These are phyloP conservation scores for Hyla sarda DNA, from an alignment of 2,113 vertebrate genomes.

Conservation along the genomic window DNA sequence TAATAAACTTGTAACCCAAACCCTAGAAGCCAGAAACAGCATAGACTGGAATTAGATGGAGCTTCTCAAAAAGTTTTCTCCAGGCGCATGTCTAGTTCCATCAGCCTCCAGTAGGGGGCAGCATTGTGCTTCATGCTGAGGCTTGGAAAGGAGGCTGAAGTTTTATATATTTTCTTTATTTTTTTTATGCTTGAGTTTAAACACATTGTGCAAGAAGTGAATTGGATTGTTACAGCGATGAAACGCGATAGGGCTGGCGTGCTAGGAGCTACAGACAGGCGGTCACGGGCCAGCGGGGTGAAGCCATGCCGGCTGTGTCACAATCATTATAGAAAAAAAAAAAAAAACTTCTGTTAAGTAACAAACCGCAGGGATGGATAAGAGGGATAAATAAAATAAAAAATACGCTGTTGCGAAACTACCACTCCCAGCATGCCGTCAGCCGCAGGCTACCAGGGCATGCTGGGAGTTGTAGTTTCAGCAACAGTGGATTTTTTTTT, in stretches of 20 bases:
- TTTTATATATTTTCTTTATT: no score
- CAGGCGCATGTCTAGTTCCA: not conserved
- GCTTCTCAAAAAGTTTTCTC: no score
- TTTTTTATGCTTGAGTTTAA: no score
- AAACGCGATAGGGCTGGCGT: not conserved
- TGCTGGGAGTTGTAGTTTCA: no score
- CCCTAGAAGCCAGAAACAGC: no score
- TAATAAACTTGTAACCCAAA: no score
- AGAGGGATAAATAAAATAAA: no score
- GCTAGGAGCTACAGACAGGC: not conserved
- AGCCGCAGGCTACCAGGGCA: no score
- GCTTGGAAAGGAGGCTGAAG: no score
- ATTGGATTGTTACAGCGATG: not conserved
- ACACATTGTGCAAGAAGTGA: slow-evolving; percentile 4
- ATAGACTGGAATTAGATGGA: no score
- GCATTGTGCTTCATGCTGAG: not conserved
- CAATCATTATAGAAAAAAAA: not conserved
- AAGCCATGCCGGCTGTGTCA: not conserved
- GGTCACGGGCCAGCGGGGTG: not conserved
- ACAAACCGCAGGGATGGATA: not conserved
- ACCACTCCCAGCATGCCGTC: not conserved
- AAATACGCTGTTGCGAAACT: not conserved
- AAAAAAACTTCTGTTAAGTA: not conserved
- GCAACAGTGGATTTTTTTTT: no score
- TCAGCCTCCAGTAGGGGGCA: not conserved